Percentiles rank a stretch among this genome's conserved stretches.
phyloP scores from a whole-genome alignment of 2,113 vertebrate species.

The Tauraco erythrolophus region DNA sequence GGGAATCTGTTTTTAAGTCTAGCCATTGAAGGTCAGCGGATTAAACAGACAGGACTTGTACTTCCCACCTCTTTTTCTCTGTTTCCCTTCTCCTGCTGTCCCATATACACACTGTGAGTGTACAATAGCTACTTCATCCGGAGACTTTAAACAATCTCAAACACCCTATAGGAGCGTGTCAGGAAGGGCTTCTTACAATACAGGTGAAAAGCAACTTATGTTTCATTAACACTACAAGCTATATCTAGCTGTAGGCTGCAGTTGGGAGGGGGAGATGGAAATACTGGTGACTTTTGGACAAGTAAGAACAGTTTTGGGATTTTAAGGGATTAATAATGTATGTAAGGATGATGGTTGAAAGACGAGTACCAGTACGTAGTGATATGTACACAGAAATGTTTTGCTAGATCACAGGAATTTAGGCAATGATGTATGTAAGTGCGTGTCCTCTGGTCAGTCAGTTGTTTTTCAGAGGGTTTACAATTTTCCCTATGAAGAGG shows the following conservation, averaged over 20 bases:
- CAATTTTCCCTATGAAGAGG: slow-evolving; percentile 87
- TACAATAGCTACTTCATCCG: not conserved
- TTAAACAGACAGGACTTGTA: not conserved
- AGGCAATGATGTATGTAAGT: rapidly evolving
- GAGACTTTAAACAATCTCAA: not conserved
- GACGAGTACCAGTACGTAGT: not conserved
- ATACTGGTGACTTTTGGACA: not conserved
- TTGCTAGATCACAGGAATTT: not conserved
- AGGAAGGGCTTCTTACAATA: not conserved
- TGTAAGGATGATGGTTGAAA: not conserved
- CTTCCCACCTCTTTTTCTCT: not conserved
- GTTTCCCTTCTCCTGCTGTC: not conserved
- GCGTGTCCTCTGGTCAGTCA: not conserved
- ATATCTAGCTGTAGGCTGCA: not conserved
- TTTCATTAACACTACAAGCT: not conserved
- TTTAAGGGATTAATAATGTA: not conserved
- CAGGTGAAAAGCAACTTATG: not conserved
- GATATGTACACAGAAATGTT: not conserved
- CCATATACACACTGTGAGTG: rapidly evolving
- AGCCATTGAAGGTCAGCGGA: not conserved
- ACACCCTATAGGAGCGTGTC: not conserved
- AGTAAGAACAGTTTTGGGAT: not conserved
- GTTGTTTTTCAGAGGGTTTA: slow-evolving; percentile 72
- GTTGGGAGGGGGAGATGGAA: not conserved
- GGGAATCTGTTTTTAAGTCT: not conserved